Evolutionary conservation across 2,113 vertebrate species (phyloP), one percentile per base, ranked within the genome.

Genomic region (Erinaceus europaeus): DNA sequence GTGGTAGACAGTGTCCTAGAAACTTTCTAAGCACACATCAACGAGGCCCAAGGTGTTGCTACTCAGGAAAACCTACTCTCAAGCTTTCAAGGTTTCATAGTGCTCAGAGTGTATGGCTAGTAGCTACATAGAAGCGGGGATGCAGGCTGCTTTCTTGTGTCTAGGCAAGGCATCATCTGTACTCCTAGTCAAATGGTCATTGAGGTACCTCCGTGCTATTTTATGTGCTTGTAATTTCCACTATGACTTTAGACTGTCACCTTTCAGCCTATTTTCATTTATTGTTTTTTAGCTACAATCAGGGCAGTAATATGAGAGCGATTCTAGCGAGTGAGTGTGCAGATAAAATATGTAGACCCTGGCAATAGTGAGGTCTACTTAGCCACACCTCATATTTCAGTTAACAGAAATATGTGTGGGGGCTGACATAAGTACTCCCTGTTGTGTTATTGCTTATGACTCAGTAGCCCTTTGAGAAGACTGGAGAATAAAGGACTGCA

Each of bases 321-420:
- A 84, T 95, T 91, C 83, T 85, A 57, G 69, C 77, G 86, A 93
- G 76, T 90, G 87, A 93, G 77, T 17, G 18, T 2, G 25, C 50
- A 85, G 84, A 95, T 94, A 93, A 95, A 93, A 93, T 94, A 94
- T 94, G 92, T 93, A 87, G 90, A 90, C 34, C 77, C 81, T 4
- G 40, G 93, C 75, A n/a, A 62, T 67, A 71, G 86, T 89, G 87
- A 87, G 92, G 91, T 89, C 84, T 93, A 40, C 86, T 91, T 87
- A 89, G 84, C 84, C 77, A 59, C 90, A 91, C 86, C 89, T 95
- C 93, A 89, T 94, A 93, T 95, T 95, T 96, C 93, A 93, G 90
- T 80, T 67, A 67, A 62, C 84, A 83, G 90, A 59, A 89, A 81
- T 32, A 78, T n/a, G 82, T 17, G 36, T 44, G 67, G 29, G 80